Evolutionary conservation across 1,140 invertebrate species (phyloP), one percentile per base, ranked within the genome.

Genomic region (Lerema accius): DNA sequence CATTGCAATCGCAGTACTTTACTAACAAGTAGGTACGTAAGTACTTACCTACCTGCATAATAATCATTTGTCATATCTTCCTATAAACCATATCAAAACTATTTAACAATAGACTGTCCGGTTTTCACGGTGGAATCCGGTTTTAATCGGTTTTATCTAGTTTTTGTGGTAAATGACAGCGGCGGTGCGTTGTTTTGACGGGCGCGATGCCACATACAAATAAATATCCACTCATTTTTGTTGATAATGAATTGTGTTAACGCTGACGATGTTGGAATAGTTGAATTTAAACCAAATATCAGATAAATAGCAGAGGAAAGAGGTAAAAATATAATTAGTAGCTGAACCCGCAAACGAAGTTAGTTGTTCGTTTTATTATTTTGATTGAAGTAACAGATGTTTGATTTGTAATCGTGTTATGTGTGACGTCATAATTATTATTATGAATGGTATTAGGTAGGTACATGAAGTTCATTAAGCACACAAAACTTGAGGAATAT

Each of bases 201-300:
- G 74, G 58, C 79, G 82, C 68, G 82, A 72, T 66, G 58, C 64
- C 37, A 68, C 64, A 69, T 50, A 63, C 72, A 82, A 79, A 89
- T 80, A 87, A 80, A 86, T 81, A 84, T 84, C 82, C 74, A 78
- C 80, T 82, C 82, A 89, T 89, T 87, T 89, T 89, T 89, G 85
- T 76, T 85, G 73, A 86, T 87, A 87, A 89, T 86, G 82, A 89
- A 82, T 86, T 65, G 76, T 63, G 64, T 73, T 71, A 75, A 80
- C 16, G 26, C 50, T 19, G 40, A 15, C 15, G 11, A 42, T 5
- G 11, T 17, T 17, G 40, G 11, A 3, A 9, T 26, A 23, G 9
- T n/a, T 9, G 17, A 6, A 37, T 23, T n/a, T 39, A 9, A 3
- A 23, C n/a, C n/a, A n/a, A n/a, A n/a, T n/a, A n/a, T n/a, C n/a